Conservation (phyloP, 2,113 vertebrate genomes). For the Panurus biarmicus region DNA sequence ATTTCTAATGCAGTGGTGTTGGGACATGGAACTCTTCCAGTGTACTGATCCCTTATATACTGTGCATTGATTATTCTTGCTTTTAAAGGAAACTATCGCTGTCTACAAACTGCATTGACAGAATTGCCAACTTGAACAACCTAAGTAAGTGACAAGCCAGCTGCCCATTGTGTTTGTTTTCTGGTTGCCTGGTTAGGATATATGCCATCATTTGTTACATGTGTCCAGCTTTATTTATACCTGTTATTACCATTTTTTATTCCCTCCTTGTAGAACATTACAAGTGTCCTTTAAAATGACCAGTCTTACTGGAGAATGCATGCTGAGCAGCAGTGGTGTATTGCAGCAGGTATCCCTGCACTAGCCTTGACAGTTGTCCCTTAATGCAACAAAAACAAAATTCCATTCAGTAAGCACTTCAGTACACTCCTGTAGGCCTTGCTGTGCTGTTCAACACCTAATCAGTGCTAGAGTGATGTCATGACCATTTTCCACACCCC, state of each 20-base stretch:
- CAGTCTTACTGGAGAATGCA: background rate
- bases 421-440: background rate
- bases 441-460: background rate
- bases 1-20: background rate
- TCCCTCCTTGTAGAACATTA: background rate
- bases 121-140: slow-evolving; percentile 90
- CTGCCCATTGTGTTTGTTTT: background rate
- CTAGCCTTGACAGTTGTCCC: background rate
- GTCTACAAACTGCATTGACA: slow-evolving; percentile 98
- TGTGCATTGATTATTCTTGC: slow-evolving; percentile 50
- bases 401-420: background rate
- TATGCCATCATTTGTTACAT: background rate
- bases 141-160: slow-evolving; percentile 84
- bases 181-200: background rate
- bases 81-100: slow-evolving; percentile 87
- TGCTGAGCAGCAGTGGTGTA: background rate
- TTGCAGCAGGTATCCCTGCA: background rate
- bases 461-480: background rate
- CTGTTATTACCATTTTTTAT: background rate
- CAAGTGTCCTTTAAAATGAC: background rate
- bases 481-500: background rate
- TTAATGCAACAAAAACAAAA: background rate
- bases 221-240: background rate
- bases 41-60: background rate
- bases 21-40: background rate